Base-by-base conservation (phyloP, 2,113 vertebrate genomes). In the Salminus brasiliensis region DNA sequence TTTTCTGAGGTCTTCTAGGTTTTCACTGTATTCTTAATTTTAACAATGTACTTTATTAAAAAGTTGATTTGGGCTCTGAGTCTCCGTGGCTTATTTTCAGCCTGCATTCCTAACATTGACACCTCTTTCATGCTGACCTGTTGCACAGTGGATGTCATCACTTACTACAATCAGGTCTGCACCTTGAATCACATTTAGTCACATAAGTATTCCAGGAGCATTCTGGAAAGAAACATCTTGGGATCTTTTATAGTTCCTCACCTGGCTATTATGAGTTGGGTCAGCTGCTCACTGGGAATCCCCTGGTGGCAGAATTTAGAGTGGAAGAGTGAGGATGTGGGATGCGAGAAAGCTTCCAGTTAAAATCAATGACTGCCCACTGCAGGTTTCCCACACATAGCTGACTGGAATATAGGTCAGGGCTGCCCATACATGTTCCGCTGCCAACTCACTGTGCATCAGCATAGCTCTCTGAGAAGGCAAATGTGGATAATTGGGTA, bases 321-420 rank as follows among this genome's bases (percentile, higher is more conserved):
- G 52, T 69, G 59, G 27, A 70, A 62, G 39, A 36, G 52, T 67
- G 69, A 67, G 70, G 59, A 78, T 55, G 69, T 65, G 47, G 65
- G 66, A 78, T 72, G 41, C 47, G 55, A 57, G 79, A 81, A 77
- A 49, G 34, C 57, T 77, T 81, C 74, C 73, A 81, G 73, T 49
- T 68, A 74, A 84, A 73, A 65, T 59, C 74, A 55, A 78, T 60
- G 59, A 70, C 49, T 32, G 63, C 65, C 80, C 36, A 74, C n/a
- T 39, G 69, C 30, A 11, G 57, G 68, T 70, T 70, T 41, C 57
- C 39, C 66, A 63, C 30, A 52, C 45, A 74, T 12, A 36, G 27
- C 49, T 67, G 30, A 80, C n/a, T n/a, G n/a, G n/a, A n/a, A n/a
- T n/a, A n/a, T n/a, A 74, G 74, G 68, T 74, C 78, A 73, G 21